Evolutionary conservation across 2,888 invertebrate species (phyloP).

Genomic region (Clostera curtula): DNA sequence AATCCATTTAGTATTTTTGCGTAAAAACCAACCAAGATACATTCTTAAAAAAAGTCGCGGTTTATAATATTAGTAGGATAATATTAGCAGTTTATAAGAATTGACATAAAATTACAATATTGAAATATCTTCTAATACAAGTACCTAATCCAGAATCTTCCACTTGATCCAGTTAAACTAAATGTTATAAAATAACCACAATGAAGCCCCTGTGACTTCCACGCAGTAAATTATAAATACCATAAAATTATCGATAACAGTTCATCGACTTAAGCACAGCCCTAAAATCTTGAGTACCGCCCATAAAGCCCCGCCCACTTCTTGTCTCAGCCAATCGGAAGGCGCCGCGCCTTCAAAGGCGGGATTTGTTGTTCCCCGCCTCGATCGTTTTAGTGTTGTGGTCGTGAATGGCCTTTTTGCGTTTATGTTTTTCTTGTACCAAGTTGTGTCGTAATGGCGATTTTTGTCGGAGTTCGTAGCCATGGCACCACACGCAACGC

Average conservation of each 20-base stretch:
- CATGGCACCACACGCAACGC: slow-evolving; percentile 60
- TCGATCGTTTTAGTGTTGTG: slow-evolving; percentile 61
- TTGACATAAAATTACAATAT: too few relatives aligned
- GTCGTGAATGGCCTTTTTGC: slow-evolving; percentile 62
- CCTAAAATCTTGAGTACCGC: slow-evolving; percentile 44
- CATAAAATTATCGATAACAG: slow-evolving; percentile 59
- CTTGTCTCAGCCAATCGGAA: slow-evolving; percentile 45
- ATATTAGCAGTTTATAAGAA: too few relatives aligned
- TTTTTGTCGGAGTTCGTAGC: slow-evolving; percentile 27
- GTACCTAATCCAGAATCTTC: too few relatives aligned
- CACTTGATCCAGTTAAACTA: too few relatives aligned
- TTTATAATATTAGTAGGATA: too few relatives aligned
- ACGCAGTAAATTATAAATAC: slow-evolving; percentile 60
- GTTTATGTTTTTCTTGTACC: slow-evolving; percentile 48
- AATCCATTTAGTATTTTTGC: too few relatives aligned
- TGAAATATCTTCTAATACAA: too few relatives aligned
- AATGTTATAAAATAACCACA: too few relatives aligned
- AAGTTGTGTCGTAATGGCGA: slow-evolving; percentile 44
- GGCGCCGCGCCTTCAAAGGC: slow-evolving; percentile 33
- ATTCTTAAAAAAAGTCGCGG: too few relatives aligned
- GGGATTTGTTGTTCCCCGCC: slow-evolving; percentile 41
- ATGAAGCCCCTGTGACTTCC: slow-evolving; percentile 54
- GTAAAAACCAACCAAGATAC: too few relatives aligned
- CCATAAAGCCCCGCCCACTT: slow-evolving; percentile 46
- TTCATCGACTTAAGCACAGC: slow-evolving; percentile 39